Conservation (phyloP, 1,140 invertebrate genomes). For the Hycleus phaleratus region DNA sequence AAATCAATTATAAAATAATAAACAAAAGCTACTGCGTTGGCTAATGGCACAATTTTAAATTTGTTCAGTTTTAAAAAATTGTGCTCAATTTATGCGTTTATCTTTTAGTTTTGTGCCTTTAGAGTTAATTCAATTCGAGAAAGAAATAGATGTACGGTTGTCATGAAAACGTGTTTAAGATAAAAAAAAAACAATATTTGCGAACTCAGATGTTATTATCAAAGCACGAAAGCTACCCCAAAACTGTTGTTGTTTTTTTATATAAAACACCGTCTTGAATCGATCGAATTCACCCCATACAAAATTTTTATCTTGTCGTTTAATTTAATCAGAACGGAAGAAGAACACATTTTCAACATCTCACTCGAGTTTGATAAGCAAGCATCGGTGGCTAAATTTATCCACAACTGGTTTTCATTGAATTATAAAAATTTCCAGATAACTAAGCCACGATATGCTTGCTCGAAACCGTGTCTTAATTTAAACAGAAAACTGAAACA, state of each 20-base stretch:
- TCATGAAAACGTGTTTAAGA: background rate
- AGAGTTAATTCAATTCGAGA: no score
- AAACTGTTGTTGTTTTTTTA: conserved; percentile 2
- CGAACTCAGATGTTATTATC: conserved; percentile 17
- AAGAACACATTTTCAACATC: conserved; percentile 31
- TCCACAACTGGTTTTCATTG: background rate
- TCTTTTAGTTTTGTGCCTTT: no score
- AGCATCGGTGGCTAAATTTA: background rate
- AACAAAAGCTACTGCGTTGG: conserved; percentile 19
- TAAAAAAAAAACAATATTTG: background rate
- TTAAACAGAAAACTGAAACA: no score
- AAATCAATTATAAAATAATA: background rate
- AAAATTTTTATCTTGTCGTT: conserved; percentile 15
- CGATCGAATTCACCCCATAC: background rate
- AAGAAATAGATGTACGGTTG: no score
- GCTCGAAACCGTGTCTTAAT: no score
- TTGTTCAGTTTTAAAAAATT: no score
- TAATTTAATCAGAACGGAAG: conserved; percentile 12
- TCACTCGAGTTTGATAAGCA: conserved; percentile 33
- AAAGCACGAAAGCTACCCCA: conserved; percentile 19
- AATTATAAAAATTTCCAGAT: no score
- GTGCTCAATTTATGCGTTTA: no score
- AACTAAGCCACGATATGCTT: no score
- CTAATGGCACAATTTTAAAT: conserved; percentile 20
- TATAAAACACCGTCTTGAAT: background rate